Conservation (phyloP, 1,140 invertebrate species). For the Pemphigus obesinymphae region DNA sequence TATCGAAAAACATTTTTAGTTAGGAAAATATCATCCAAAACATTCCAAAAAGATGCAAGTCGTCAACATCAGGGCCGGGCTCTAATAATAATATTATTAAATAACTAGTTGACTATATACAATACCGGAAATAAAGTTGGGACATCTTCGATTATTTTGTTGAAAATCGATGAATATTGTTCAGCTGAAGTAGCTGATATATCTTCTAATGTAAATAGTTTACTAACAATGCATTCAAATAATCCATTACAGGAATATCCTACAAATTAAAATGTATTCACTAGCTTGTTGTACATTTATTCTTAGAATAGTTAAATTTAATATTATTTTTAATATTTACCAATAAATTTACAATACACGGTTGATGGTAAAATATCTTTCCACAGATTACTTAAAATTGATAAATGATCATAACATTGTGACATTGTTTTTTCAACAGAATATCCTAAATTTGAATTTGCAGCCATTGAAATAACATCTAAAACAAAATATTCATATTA, state of each 20-base stretch:
- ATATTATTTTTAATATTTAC: slow-evolving; percentile 47
- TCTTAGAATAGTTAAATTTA: not conserved
- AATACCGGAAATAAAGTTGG: slow-evolving; percentile 58
- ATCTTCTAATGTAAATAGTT: slow-evolving; percentile 60
- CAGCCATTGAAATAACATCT: slow-evolving; percentile 59
- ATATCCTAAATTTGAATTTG: slow-evolving; percentile 55
- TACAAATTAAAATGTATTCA: slow-evolving; percentile 43
- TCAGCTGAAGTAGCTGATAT: slow-evolving; percentile 61
- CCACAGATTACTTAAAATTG: slow-evolving; percentile 82
- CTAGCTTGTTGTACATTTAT: not conserved
- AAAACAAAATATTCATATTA: too few relatives aligned
- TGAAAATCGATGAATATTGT: slow-evolving; percentile 58
- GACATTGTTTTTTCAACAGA: slow-evolving; percentile 67
- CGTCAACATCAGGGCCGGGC: too few relatives aligned
- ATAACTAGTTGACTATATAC: slow-evolving; percentile 38
- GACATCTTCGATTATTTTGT: slow-evolving; percentile 55
- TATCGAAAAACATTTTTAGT: too few relatives aligned
- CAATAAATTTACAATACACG: slow-evolving; percentile 63
- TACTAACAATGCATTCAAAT: slow-evolving; percentile 58
- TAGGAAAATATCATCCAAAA: too few relatives aligned
- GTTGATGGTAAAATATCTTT: slow-evolving; percentile 65
- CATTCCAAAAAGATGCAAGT: too few relatives aligned
- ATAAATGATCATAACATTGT: slow-evolving; percentile 77
- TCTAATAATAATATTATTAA: not conserved
- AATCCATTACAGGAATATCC: slow-evolving; percentile 61